Evolutionary conservation across 1,140 invertebrate genomes (phyloP).

Genomic region (Coptotermes formosanus): DNA sequence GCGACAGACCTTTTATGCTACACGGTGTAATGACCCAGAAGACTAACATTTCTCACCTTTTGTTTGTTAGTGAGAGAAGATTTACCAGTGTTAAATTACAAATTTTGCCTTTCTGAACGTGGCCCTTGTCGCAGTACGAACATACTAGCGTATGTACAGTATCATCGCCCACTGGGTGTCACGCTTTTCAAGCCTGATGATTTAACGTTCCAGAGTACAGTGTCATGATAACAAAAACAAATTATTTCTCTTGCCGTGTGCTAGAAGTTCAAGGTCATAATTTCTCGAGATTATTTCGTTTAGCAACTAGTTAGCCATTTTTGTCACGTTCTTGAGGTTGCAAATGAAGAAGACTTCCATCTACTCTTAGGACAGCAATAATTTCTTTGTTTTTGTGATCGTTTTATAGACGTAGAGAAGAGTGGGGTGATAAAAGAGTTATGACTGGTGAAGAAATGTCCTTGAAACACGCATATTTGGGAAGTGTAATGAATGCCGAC

Average conservation of each 20-base stretch:
- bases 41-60: no score
- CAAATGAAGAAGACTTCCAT: not conserved
- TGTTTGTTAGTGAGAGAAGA: no score
- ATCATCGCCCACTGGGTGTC: not conserved
- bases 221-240: not conserved
- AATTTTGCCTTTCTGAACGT: no score
- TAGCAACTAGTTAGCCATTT: not conserved
- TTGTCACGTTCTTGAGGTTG: not conserved
- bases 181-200: no score
- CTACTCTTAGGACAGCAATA: not conserved
- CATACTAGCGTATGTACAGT: not conserved
- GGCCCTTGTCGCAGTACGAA: no score
- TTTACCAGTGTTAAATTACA: no score
- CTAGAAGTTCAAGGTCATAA: not conserved
- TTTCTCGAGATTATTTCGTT: not conserved
- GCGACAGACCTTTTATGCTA: no score
- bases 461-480: not conserved
- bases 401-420: not conserved
- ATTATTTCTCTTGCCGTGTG: not conserved
- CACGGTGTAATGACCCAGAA: no score
- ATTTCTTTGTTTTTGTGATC: not conserved
- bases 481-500: not conserved
- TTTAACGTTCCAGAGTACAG: not conserved
- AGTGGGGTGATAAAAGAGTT: not conserved
- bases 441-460: slow-evolving; percentile 10